phyloP scores from a whole-genome alignment of 1,140 invertebrate genomes.

The Heliconius congener region DNA sequence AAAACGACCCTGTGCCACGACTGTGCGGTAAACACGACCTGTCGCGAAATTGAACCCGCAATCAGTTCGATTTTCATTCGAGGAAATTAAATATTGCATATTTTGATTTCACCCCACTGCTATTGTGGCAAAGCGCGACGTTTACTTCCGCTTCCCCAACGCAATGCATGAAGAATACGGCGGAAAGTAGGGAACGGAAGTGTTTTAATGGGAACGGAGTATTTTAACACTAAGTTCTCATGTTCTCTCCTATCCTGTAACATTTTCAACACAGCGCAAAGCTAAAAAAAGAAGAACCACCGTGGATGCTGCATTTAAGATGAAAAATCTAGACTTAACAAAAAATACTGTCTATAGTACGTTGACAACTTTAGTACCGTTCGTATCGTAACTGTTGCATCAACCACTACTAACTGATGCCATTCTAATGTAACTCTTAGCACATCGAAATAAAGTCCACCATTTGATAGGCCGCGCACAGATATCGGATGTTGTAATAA shows the following conservation, averaged over 20 bases:
- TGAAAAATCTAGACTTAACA: neutral
- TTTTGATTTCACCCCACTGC: neutral
- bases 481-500: slow-evolving; percentile 17
- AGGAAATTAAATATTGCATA: neutral
- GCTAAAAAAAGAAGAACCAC: neutral
- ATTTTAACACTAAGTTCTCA: neutral
- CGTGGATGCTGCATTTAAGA: neutral
- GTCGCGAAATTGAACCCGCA: no score
- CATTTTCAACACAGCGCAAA: neutral
- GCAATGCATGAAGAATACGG: neutral
- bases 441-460: neutral
- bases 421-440: neutral
- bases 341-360: slow-evolving; percentile 2
- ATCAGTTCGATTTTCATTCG: neutral
- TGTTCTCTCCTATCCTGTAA: neutral
- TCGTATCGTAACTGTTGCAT: neutral
- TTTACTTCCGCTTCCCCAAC: neutral
- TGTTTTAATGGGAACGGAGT: neutral
- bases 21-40: no score
- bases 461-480: no score
- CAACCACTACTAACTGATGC: slow-evolving; percentile 13
- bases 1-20: no score
- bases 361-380: slow-evolving; percentile 24
- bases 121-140: neutral
- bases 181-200: neutral